Evolutionary conservation across 2,797 vertebrate genomes (phyloP).

Genomic region (Acridotheres tristis): DNA sequence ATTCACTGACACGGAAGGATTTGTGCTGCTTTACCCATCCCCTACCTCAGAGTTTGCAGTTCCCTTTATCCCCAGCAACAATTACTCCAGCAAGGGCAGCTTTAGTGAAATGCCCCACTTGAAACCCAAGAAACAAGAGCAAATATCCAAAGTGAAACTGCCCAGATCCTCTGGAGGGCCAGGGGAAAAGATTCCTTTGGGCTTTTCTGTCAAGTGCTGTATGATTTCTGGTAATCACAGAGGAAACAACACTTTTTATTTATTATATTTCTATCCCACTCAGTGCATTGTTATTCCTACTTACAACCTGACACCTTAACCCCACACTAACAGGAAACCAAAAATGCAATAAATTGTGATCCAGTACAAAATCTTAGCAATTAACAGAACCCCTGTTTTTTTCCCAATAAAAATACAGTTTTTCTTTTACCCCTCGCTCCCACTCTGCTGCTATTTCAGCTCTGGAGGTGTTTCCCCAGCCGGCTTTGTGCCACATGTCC

Average conservation of each 20-base stretch:
- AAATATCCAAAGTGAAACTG: conserved; percentile 7
- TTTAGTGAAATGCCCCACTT: conserved; percentile 68
- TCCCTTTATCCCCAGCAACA: conserved; percentile 54
- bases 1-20: conserved; percentile 21
- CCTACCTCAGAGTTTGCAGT: neutral
- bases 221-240: conserved; percentile 26
- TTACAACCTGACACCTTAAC: neutral
- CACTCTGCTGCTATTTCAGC: fast-evolving
- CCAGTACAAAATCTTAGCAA: neutral
- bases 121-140: conserved; percentile 58
- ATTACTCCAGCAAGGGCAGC: conserved; percentile 50
- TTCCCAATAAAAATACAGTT: fast-evolving
- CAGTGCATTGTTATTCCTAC: neutral
- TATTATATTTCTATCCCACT: neutral
- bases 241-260: neutral
- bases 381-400: neutral
- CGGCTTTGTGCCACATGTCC: fast-evolving
- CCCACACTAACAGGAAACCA: neutral
- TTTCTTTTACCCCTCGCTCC: neutral
- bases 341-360: neutral
- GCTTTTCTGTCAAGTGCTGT: conserved; percentile 39
- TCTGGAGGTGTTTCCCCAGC: neutral
- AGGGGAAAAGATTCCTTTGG: neutral
- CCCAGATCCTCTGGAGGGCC: neutral
- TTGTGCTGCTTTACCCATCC: conserved; percentile 38